Evolutionary conservation across 2,797 vertebrate genomes (phyloP).

Genomic region (Sphenopsis melanotis): DNA sequence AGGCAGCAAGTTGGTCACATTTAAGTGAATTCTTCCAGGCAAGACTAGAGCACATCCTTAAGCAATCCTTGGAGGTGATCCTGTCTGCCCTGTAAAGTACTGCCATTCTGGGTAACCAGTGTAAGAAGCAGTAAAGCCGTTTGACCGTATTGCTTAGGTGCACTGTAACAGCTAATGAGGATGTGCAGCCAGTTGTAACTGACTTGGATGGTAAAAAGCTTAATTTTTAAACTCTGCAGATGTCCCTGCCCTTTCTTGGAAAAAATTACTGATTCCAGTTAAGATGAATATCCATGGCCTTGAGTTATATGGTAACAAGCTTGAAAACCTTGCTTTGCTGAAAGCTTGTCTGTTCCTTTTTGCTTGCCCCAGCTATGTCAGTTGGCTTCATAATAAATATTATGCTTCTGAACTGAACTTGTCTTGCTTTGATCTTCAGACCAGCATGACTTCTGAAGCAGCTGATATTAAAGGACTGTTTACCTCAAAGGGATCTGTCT

Average conservation of each 20-base stretch:
- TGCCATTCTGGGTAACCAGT: not conserved
- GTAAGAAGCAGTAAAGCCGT: not conserved
- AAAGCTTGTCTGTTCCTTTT: not conserved
- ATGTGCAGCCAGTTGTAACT: not conserved
- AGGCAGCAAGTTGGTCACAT: not conserved
- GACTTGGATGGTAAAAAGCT: not conserved
- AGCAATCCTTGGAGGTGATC: not conserved
- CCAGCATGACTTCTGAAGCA: not conserved
- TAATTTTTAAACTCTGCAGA: not conserved
- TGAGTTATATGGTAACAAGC: not conserved
- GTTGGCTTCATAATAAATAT: not conserved
- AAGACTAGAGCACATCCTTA: not conserved
- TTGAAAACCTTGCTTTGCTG: not conserved
- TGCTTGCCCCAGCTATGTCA: not conserved
- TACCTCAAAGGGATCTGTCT: not conserved
- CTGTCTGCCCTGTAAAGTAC: not conserved
- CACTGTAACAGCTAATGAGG: not conserved
- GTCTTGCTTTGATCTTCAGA: constrained; percentile 38
- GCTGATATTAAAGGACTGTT: not conserved
- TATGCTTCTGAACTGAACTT: not conserved
- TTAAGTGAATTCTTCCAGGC: not conserved
- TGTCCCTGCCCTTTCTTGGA: not conserved
- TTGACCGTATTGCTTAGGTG: not conserved
- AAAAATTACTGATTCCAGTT: not conserved
- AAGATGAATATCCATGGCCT: not conserved